Evolutionary conservation across 2,888 invertebrate genomes (phyloP), one percentile per base, ranked within the genome.

Genomic region (Bhutanitis thaidina): DNA sequence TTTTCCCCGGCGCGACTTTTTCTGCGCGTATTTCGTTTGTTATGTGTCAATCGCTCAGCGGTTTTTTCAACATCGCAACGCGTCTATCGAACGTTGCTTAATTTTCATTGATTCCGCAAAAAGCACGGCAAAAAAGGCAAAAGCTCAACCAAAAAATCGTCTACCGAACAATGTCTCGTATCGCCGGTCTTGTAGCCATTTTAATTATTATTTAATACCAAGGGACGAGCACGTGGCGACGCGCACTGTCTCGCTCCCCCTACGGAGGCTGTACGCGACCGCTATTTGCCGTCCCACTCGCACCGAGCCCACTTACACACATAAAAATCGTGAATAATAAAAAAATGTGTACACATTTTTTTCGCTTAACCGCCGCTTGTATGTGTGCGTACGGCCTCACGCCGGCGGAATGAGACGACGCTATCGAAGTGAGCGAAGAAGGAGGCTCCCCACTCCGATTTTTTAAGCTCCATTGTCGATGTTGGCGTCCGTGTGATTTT

Each of bases 281-380:
- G 71, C 56, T 61, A 61, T 62, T 58, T 57, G 53, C 63, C 65
- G 52, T 85, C 85, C 60, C 76, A 41, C 67, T 89, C 74, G 62
- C 88, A 69, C 89, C 68, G 64, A 79, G 81, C 88, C 86, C 86
- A 89, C 89, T 89, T 89, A 88, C 89, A 89, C 89, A 89, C 82
- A 89, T 89, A 89, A 89, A 89, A 89, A 88, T 89, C 74, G 83
- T 85, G 88, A 89, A 88, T 89, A 88, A 89, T 88, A 89, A 89
- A 89, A 86, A 89, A 89, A 89, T 89, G 89, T 89, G 82, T 88
- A 86, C 87, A 88, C 88, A 89, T 89, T 89, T 89, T 89, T 89
- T 89, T 89, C 89, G 85, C 85, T 86, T 79, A 86, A 85, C 87
- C 88, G 68, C 84, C 62, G 74, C 52, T 56, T 57, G 55, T 20